Evolutionary conservation across 2,797 vertebrate genomes (phyloP).

Genomic region (Paedocypris micromegethes): DNA sequence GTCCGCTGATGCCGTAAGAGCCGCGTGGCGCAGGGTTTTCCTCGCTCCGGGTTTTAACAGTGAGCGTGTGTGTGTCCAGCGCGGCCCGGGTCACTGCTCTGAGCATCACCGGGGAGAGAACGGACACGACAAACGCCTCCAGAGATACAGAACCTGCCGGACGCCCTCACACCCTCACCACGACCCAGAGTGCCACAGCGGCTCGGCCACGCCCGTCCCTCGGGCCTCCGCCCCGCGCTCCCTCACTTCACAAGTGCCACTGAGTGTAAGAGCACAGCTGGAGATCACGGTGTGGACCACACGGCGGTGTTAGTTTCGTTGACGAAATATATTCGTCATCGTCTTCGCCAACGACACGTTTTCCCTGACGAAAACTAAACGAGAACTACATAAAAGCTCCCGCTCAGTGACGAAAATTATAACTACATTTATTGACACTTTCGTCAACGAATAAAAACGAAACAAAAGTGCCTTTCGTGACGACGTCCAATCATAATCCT

Average conservation of each 20-base stretch:
- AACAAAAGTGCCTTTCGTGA: no score
- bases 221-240: conserved; percentile 43
- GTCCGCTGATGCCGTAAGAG: conserved; percentile 62
- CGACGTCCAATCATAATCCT: no score
- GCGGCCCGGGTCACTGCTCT: conserved; percentile 57
- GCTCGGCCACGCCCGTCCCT: conserved; percentile 18
- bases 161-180: conserved; percentile 44
- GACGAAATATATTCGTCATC: no score
- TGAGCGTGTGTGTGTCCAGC: conserved; percentile 47
- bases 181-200: conserved; percentile 34
- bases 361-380: no score
- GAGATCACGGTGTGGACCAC: not conserved
- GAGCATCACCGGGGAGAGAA: conserved; percentile 50
- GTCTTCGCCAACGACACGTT: no score
- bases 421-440: no score
- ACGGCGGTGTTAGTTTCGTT: no score
- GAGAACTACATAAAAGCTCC: no score
- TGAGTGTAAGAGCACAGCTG: conserved; percentile 63
- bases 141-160: conserved; percentile 45
- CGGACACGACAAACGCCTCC: conserved; percentile 56
- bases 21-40: no score
- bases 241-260: conserved; percentile 58
- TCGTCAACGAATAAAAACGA: no score
- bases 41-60: no score
- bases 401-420: no score